Evolutionary conservation across 2,797 vertebrate genomes (phyloP).

Genomic region (Graptemys geographica): DNA sequence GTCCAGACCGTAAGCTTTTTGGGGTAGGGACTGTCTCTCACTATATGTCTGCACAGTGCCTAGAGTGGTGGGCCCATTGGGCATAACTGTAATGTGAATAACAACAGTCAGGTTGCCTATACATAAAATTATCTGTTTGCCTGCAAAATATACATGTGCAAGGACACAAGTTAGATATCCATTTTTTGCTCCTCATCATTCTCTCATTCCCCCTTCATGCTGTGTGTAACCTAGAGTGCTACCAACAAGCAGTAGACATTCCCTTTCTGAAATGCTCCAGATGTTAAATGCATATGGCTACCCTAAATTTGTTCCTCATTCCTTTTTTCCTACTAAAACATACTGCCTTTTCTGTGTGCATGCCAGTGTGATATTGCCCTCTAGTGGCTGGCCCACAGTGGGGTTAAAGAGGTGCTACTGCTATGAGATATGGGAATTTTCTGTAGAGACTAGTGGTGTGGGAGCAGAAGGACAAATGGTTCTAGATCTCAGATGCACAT

Average conservation of each 20-base stretch:
- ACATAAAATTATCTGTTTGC: not conserved
- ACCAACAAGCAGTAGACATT: not conserved
- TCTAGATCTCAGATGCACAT: not conserved
- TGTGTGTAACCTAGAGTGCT: not conserved
- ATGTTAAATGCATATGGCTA: not conserved
- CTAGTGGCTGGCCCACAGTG: not conserved
- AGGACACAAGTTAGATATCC: rapidly evolving
- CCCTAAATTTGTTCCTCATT: rapidly evolving
- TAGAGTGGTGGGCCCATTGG: not conserved
- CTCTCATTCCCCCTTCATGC: rapidly evolving
- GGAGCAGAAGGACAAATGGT: rapidly evolving
- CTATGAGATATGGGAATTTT: not conserved
- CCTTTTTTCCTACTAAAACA: not conserved
- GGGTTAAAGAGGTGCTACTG: not conserved
- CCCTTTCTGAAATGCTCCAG: not conserved
- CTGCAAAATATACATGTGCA: not conserved
- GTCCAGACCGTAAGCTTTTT: not conserved
- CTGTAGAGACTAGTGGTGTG: not conserved
- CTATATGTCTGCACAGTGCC: not conserved
- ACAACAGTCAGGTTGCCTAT: not conserved
- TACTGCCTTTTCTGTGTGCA: rapidly evolving
- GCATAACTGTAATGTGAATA: not conserved
- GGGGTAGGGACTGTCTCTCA: not conserved
- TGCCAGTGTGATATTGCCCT: rapidly evolving
- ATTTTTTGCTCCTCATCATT: not conserved